A percentile compares a stretch with the other conserved stretches of the same genome.
phyloP scores from a whole-genome alignment of 2,888 invertebrate genomes.

The Cyaniris semiargus region DNA sequence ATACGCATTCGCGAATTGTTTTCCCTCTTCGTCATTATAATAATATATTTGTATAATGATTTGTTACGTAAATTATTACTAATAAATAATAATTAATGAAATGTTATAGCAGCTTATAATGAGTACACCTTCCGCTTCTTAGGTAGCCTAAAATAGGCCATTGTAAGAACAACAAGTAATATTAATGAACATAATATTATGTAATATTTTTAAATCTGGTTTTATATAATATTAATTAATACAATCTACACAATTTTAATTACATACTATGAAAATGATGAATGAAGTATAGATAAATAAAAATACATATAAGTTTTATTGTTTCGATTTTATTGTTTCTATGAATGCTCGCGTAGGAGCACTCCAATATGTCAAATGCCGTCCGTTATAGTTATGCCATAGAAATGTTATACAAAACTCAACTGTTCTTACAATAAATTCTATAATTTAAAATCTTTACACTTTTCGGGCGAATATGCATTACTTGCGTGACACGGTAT shows the following conservation, averaged over 20 bases:
- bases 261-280: not conserved
- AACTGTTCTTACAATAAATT: constrained; percentile 67
- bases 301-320: constrained; percentile 63
- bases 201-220: too few relatives aligned
- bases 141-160: too few relatives aligned
- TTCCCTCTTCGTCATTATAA: constrained; percentile 11
- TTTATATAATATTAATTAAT: too few relatives aligned
- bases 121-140: too few relatives aligned
- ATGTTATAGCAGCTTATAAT: too few relatives aligned
- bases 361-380: constrained; percentile 73
- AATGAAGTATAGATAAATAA: constrained; percentile 45
- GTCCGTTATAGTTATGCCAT: constrained; percentile 67
- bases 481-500: constrained; percentile 43
- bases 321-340: constrained; percentile 76
- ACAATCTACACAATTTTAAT: not conserved
- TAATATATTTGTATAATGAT: not conserved
- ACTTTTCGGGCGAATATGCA: constrained; percentile 50
- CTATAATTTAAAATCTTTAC: constrained; percentile 55
- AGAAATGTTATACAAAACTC: constrained; percentile 76
- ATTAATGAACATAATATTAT: too few relatives aligned
- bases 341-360: constrained; percentile 68
- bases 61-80: too few relatives aligned
- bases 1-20: constrained; percentile 7
- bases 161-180: too few relatives aligned
- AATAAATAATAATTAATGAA: too few relatives aligned